Base-by-base conservation (phyloP, 2,888 invertebrate genomes). In the Conchocele bisecta region DNA sequence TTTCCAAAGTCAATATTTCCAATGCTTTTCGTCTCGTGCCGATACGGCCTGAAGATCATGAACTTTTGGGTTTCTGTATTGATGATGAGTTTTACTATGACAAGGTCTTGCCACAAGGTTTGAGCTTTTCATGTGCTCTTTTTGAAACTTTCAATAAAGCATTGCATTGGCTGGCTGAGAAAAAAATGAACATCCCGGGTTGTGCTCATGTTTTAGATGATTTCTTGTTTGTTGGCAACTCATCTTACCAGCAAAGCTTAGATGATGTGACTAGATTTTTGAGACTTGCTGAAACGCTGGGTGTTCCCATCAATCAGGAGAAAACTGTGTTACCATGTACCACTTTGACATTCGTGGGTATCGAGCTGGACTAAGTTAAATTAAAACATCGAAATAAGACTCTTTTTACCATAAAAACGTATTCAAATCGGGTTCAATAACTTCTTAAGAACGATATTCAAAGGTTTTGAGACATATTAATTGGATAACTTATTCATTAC, bases 291-390 rank as follows among this genome's bases (percentile, higher is more conserved):
- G 13, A 41, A 6, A 46, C 20, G 2, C 29, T 70, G 9, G 70
- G 70, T 17, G 17, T 70, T 28, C 70, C 70, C 1, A 64, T 70
- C 29, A 64, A 70, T 37, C 26, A 53, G 6, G 58, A 44, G 22
- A 70, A 70, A 58, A 58, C 70, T n/a, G 53, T 64, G 0, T 29
- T 41, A 6, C 59, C 70, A 31, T 28, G 29, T 11, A 70, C 64
- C 13, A 53, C 35, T 6, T 24, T 65, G 7, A 35, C 58, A 33
- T 58, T 64, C 33, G 26, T 63, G 7, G 64, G 64, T 0, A 59
- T 58, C 3, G 70, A 70, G 26, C 20, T 56, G 24, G 65, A 65
- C 29, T 60, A 11, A 1, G 33, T 24, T n/a, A n/a, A n/a, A n/a
- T n/a, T n/a, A n/a, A n/a, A n/a, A n/a, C n/a, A n/a, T n/a, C n/a